Conservation (phyloP, 2,797 vertebrate genomes). For the Adelosebastes latens region DNA sequence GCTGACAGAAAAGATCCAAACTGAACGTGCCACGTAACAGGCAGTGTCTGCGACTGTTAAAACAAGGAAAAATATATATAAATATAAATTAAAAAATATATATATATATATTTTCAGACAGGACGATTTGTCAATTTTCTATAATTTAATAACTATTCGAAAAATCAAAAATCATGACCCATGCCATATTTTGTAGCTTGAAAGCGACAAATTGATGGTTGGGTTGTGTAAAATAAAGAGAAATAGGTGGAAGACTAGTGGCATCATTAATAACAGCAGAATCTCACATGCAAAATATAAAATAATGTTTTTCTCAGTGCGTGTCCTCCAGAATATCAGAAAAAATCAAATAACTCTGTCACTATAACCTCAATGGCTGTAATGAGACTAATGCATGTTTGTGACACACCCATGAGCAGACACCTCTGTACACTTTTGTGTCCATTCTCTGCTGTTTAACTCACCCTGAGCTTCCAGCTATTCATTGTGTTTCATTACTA, state of each 20-base stretch:
- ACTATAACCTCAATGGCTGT: not conserved
- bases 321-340: not conserved
- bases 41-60: too few relatives aligned
- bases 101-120: too few relatives aligned
- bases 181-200: not conserved
- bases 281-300: not conserved
- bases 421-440: not conserved
- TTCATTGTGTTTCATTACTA: constrained; percentile 34
- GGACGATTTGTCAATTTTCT: too few relatives aligned
- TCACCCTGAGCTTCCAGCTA: not conserved
- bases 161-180: too few relatives aligned
- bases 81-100: too few relatives aligned
- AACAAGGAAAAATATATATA: too few relatives aligned
- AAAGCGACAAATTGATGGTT: not conserved
- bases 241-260: not conserved
- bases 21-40: too few relatives aligned
- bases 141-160: too few relatives aligned
- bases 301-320: not conserved
- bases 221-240: not conserved
- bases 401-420: not conserved
- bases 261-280: not conserved
- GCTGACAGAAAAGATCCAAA: too few relatives aligned
- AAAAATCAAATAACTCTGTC: not conserved
- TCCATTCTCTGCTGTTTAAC: not conserved
- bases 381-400: not conserved